A percentile compares a stretch with the other conserved stretches of the same genome.
These are phyloP conservation scores for Agrotis exclamationis DNA, from an alignment of 2,888 invertebrate genomes.

Conservation along the genomic window DNA sequence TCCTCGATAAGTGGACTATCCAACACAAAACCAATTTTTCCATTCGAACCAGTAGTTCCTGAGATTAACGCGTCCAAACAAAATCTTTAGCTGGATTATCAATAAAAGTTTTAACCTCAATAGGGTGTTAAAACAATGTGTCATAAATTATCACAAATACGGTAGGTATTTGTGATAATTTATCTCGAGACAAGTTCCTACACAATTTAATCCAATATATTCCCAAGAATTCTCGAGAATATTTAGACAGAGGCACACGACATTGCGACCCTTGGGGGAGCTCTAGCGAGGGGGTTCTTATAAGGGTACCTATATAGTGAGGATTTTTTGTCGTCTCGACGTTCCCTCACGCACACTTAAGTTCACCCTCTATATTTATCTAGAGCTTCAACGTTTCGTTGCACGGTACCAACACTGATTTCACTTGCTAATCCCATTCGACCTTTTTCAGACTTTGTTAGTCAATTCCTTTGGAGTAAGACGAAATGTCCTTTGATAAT, in stretches of 20 bases:
- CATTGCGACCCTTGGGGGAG: conserved; percentile 54
- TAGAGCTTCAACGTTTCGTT: conserved; percentile 49
- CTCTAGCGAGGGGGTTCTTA: conserved; percentile 40
- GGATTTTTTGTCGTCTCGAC: conserved; percentile 67
- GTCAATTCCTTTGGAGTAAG: conserved; percentile 48
- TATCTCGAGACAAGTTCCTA: conserved; percentile 14
- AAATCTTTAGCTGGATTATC: too few species aligned
- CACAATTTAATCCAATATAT: conserved; percentile 51
- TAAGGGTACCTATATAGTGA: conserved; percentile 49
- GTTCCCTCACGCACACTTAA: conserved; percentile 60
- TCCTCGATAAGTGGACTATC: too few species aligned
- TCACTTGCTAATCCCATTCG: conserved; percentile 63
- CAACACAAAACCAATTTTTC: too few species aligned
- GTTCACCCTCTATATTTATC: conserved; percentile 59
- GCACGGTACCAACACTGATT: conserved; percentile 64
- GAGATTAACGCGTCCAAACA: too few species aligned
- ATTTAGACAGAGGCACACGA: conserved; percentile 63
- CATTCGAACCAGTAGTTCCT: too few species aligned
- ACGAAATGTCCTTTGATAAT: conserved; percentile 51
- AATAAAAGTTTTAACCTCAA: not conserved
- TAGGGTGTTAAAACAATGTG: conserved; percentile 3
- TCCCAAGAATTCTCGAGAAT: conserved; percentile 59
- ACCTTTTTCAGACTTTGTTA: conserved; percentile 63
- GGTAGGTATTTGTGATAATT: too few species aligned
- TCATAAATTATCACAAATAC: conserved; percentile 20